A percentile compares a stretch with the other conserved stretches of the same genome.
Evolutionary conservation across 2,113 vertebrate species (phyloP).

Genomic region (Parotia lawesii): DNA sequence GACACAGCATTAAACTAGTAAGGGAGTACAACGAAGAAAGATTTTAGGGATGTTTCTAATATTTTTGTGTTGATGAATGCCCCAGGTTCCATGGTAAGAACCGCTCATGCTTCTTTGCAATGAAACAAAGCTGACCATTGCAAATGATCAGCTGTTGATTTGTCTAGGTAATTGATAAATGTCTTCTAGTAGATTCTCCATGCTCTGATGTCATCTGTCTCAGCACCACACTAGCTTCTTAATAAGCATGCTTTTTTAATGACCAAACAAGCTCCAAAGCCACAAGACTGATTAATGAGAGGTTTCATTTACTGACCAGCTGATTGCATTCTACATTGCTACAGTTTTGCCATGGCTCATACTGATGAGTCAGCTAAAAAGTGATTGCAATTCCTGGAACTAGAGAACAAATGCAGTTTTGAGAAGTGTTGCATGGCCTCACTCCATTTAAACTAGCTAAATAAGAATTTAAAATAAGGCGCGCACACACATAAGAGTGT

Average conservation of each 20-base stretch:
- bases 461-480: not conserved
- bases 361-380: not conserved
- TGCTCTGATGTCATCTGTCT: not conserved
- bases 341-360: not conserved
- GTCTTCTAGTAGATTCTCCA: not conserved
- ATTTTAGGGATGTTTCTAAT: not conserved
- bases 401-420: not conserved
- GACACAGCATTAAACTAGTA: not conserved
- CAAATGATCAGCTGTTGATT: not conserved
- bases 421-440: not conserved
- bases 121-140: not conserved
- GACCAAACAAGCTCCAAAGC: not conserved
- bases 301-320: not conserved
- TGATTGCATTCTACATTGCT: not conserved
- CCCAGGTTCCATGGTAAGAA: not conserved
- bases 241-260: not conserved
- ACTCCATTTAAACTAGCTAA: not conserved
- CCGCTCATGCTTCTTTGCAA: not conserved
- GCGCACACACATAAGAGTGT: accelerated
- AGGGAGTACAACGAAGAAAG: not conserved
- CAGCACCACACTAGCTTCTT: not conserved
- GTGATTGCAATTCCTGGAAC: not conserved
- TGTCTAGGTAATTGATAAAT: not conserved
- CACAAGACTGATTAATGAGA: not conserved
- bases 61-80: not conserved